Evolutionary conservation across 2,797 vertebrate genomes (phyloP).

Genomic region (Poliocrania exsul): DNA sequence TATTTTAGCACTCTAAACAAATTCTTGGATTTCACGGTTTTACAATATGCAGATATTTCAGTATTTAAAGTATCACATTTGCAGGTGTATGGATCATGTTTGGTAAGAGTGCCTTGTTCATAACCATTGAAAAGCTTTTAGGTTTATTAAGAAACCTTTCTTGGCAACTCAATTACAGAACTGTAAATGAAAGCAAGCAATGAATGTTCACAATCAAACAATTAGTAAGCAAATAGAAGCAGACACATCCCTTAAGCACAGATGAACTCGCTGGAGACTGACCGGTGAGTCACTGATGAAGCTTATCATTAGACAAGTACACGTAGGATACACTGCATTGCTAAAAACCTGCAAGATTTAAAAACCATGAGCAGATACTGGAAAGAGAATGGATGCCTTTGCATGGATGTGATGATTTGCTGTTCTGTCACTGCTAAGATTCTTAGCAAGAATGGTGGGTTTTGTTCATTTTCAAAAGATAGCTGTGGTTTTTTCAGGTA

Average conservation of each 20-base stretch:
- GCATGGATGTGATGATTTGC: neutral
- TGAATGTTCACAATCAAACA: neutral
- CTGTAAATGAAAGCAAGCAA: neutral
- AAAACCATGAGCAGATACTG: neutral
- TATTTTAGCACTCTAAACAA: neutral
- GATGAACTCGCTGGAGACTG: neutral
- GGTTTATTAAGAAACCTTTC: neutral
- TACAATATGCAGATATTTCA: neutral
- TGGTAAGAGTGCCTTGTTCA: neutral
- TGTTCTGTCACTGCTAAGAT: neutral
- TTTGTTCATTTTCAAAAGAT: neutral
- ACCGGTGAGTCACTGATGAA: neutral
- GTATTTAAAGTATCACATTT: neutral
- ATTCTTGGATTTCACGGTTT: neutral
- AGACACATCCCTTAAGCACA: neutral
- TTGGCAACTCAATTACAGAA: neutral
- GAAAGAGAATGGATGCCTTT: neutral
- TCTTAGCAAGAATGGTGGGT: neutral
- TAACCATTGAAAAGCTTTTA: neutral
- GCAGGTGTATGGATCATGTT: neutral
- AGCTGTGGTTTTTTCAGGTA: neutral
- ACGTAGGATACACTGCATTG: accelerated
- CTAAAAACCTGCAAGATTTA: neutral
- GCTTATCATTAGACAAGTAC: neutral
- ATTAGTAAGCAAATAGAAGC: neutral